These are phyloP conservation scores for Dusona sp. DNA, from an alignment of 2,888 invertebrate genomes.

Conservation along the genomic window DNA sequence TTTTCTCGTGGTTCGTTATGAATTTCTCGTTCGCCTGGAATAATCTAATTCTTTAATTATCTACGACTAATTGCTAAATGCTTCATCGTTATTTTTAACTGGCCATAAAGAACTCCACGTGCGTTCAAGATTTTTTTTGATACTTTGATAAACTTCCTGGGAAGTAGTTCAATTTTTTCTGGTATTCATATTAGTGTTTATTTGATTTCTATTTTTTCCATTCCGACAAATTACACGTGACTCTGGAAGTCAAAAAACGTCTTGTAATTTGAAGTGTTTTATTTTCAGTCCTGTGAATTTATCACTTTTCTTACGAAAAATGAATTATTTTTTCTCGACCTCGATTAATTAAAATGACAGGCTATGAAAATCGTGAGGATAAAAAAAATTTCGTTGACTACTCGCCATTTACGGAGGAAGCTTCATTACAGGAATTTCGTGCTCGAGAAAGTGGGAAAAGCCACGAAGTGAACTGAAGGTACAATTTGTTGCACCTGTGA, in stretches of 20 bases:
- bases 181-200: too few relatives aligned
- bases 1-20: background rate
- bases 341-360: background rate
- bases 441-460: background rate
- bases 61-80: constrained; percentile 1
- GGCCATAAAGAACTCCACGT: background rate
- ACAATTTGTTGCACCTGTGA: constrained; percentile 70
- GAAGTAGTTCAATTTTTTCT: background rate
- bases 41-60: background rate
- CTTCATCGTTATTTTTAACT: background rate
- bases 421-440: constrained; percentile 17
- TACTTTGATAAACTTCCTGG: background rate
- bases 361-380: background rate
- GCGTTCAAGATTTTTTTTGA: background rate
- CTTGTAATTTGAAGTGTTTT: too few relatives aligned
- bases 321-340: background rate
- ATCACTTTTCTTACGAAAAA: background rate
- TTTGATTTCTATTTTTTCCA: background rate
- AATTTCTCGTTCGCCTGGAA: background rate
- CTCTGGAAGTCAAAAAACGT: background rate
- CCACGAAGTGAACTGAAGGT: constrained; percentile 56
- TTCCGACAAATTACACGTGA: background rate
- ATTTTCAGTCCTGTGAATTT: background rate
- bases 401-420: background rate
- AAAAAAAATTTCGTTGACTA: background rate